Base-by-base conservation (phyloP, 2,888 invertebrate species). In the Eupithecia inturbata region DNA sequence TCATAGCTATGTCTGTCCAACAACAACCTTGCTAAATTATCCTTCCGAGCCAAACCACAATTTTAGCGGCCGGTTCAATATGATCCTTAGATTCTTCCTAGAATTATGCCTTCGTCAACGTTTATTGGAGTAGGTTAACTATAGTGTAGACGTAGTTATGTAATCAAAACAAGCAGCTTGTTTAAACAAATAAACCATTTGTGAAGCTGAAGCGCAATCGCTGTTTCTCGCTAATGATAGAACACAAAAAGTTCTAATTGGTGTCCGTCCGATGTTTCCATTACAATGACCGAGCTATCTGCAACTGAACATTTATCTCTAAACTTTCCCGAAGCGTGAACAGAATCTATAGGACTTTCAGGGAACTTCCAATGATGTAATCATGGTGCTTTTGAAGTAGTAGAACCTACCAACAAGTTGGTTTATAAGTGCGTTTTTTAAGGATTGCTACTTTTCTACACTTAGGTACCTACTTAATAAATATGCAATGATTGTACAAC, bases 161-260 rank as follows among this genome's bases (percentile, higher is more conserved):
- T 26, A 57, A 22, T 22, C 57, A 26, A 57, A 22, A 64, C 31
- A 64, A 64, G 9, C 19, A 22, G 41, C 41, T 67, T 26, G 41
- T 39, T 67, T 16, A 67, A n/a, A 45, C 31, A 67, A 67, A 66
- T 39, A 66, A 66, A 39, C 1, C 66, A 66, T 62, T 62, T 62
- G 74, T 57, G 28, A 72, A 69, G 68, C 67, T 49, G 67, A 68
- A 71, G 53, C 67, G 71, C 36, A 36, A 64, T 70, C 67, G 78
- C 77, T 82, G 79, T 79, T 82, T 73, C 68, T 71, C 80, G 75
- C 82, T 90, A 91, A 91, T 89, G 87, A 89, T 90, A 87, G 84
- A 81, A 84, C 80, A 86, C 83, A 87, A 87, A 90, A 90, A 89
- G 86, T 88, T 87, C 81, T 88, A 87, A 90, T 88, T 90, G 87